These are phyloP conservation scores for Dinomys branickii DNA, from an alignment of 2,113 vertebrate genomes.

Conservation along the genomic window DNA sequence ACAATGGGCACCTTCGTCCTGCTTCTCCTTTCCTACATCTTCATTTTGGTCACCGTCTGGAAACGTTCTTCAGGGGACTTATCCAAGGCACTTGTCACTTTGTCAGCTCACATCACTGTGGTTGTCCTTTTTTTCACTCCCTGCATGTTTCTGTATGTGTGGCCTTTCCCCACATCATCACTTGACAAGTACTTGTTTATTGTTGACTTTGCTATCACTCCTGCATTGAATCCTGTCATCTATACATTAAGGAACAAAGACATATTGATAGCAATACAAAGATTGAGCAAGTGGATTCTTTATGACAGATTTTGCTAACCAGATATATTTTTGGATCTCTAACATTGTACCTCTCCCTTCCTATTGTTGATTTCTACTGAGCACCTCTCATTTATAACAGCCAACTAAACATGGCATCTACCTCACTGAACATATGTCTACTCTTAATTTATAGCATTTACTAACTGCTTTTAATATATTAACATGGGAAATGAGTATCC, in stretches of 20 bases:
- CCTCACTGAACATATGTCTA: neutral
- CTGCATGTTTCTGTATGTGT: conserved; percentile 74
- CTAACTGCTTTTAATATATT: neutral
- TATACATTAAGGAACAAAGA: conserved; percentile 67
- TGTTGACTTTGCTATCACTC: conserved; percentile 54
- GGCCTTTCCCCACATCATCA: conserved; percentile 71
- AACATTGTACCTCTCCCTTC: neutral
- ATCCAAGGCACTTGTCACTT: conserved; percentile 64
- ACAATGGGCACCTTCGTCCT: conserved; percentile 72
- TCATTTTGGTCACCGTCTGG: conserved; percentile 54
- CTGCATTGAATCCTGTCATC: conserved; percentile 62
- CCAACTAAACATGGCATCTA: neutral
- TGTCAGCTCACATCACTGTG: conserved; percentile 68
- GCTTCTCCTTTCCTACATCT: conserved; percentile 57
- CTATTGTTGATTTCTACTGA: too few relatives aligned
- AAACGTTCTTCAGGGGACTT: conserved; percentile 47
- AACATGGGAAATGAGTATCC: neutral
- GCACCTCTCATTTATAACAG: too few relatives aligned
- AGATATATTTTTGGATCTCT: neutral
- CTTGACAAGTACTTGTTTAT: conserved; percentile 64
- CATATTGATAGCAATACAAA: conserved; percentile 45
- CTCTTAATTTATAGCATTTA: neutral
- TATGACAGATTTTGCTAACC: neutral
- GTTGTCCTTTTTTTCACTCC: conserved; percentile 73
- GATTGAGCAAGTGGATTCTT: neutral